Conservation (phyloP, 2,113 vertebrate genomes). For the Gymnarchus niloticus region DNA sequence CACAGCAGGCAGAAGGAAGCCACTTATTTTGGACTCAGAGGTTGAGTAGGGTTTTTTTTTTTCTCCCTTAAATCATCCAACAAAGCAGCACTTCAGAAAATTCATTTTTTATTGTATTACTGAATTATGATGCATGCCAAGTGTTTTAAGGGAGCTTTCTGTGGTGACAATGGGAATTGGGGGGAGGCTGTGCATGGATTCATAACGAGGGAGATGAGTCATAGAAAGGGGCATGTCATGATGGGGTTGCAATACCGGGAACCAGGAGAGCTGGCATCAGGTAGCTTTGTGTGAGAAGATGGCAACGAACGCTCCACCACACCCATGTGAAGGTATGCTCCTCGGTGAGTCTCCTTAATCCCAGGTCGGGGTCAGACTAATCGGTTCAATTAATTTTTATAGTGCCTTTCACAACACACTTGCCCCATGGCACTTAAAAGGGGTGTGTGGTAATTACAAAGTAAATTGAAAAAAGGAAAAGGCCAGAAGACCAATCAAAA, state of each 20-base stretch:
- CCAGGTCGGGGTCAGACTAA: background rate
- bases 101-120: background rate
- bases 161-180: background rate
- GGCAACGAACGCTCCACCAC: background rate
- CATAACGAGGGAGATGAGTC: background rate
- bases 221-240: background rate
- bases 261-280: background rate
- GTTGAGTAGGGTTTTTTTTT: background rate
- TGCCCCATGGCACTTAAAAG: too few relatives aligned
- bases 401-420: too few relatives aligned
- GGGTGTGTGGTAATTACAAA: too few relatives aligned
- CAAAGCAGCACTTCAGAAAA: background rate
- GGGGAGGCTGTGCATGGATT: background rate
- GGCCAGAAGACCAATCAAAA: too few relatives aligned
- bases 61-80: background rate
- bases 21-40: background rate
- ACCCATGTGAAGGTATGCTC: background rate
- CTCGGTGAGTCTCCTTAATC: background rate
- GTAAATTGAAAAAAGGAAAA: too few relatives aligned
- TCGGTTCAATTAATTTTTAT: too few relatives aligned
- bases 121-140: slow-evolving; percentile 9
- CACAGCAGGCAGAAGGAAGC: background rate
- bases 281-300: background rate
- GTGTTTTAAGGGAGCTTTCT: background rate
- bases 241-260: background rate